Conservation (phyloP, 2,113 vertebrate species). For the Porphyrio hochstetteri region DNA sequence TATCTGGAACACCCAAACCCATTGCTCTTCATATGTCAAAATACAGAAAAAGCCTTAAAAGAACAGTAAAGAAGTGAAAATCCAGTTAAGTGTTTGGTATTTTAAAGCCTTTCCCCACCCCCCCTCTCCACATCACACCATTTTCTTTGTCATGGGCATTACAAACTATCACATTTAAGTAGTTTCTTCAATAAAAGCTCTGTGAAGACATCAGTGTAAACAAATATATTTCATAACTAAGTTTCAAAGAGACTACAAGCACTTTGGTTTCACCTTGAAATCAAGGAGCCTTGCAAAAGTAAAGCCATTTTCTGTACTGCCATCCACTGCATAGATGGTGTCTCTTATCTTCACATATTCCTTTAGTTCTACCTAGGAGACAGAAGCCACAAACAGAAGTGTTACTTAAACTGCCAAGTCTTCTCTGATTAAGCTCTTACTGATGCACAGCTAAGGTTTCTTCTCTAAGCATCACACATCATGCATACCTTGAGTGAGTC, state of each 20-base stretch:
- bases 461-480: not conserved
- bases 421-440: not conserved
- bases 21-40: not conserved
- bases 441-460: not conserved
- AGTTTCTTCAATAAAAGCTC: not conserved
- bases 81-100: not conserved
- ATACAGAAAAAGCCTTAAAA: not conserved
- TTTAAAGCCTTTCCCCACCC: not conserved
- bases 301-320: slow-evolving; percentile 81
- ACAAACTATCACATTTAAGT: not conserved
- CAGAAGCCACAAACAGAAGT: not conserved
- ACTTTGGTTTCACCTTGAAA: slow-evolving; percentile 79
- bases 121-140: not conserved
- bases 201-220: not conserved
- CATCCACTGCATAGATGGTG: slow-evolving; percentile 86
- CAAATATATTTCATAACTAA: not conserved
- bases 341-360: slow-evolving; percentile 91
- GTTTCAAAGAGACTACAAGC: not conserved
- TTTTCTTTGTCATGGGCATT: not conserved
- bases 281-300: slow-evolving; percentile 83
- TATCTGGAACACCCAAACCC: not conserved
- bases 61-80: not conserved
- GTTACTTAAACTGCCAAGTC: not conserved
- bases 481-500: no score
- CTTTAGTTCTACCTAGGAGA: slow-evolving; percentile 87